Evolutionary conservation across 2,888 invertebrate species (phyloP), one percentile per base, ranked within the genome.

Genomic region (Amphipoea lucens): DNA sequence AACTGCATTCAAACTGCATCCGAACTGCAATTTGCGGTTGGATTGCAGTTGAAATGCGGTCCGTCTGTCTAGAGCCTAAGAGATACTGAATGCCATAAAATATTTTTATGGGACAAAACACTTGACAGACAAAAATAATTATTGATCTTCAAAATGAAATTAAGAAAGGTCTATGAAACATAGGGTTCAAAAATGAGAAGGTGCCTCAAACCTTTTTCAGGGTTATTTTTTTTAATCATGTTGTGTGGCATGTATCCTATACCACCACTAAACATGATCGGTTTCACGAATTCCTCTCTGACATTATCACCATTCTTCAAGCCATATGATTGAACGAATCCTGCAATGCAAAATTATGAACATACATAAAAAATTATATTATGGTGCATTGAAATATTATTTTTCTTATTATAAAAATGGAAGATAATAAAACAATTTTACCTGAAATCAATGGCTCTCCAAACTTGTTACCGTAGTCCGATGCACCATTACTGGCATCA

Each of bases 391-490:
- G 1, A 40, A 70, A n/a, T 66, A 40, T 20, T 6, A 40, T 40
- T 23, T 11, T n/a, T 65, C 11, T 71, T 3, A 17, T 71, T 3
- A 17, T 40, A 17, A n/a, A n/a, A 40, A 71, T 40, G 3, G 6
- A n/a, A 40, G n/a, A 40, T 40, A 42, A 7, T 40, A 20, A 48
- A 48, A 23, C 17, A 36, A 40, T 12, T 40, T 12, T 92, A 96
- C 96, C 96, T 89, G 95, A 92, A 85, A 99, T 97, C 1, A 99
- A 97, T 0, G 99, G 99, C 94, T 99, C 99, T 0, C 99, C 99
- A 96, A 99, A 99, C 96, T 99, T 99, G 95, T 99, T 99, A 12
- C 99, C 99, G 94, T 99, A 99, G 94, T 99, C 99, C 0, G 99
- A 99, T 5, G 99, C 99, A 2, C 99, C 99, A 94, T 99, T 99